Percentiles rank a stretch among this genome's conserved stretches.
These are phyloP conservation scores for Azorinus chamasolen DNA, from an alignment of 2,888 invertebrate genomes.

Conservation along the genomic window DNA sequence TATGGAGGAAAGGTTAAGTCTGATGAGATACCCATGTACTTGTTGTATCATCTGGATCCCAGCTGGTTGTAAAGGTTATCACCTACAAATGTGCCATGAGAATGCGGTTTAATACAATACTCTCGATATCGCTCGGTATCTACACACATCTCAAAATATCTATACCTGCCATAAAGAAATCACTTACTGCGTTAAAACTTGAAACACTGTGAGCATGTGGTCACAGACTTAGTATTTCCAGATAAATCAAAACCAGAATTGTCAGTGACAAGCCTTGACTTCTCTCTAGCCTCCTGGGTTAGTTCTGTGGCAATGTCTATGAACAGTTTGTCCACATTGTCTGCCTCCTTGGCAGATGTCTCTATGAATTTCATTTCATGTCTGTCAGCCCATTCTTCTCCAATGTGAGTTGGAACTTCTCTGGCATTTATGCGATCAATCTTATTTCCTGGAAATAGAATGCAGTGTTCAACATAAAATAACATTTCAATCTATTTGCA, in stretches of 20 bases:
- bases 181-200: constrained; percentile 48
- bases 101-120: too few species aligned
- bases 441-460: constrained; percentile 92
- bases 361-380: constrained; percentile 98
- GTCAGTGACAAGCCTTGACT: constrained; percentile 67
- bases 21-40: too few species aligned
- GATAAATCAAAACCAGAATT: constrained; percentile 49
- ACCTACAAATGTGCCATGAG: too few species aligned
- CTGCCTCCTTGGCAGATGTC: constrained; percentile 99
- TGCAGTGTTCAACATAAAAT: too few species aligned
- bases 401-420: constrained; percentile 97
- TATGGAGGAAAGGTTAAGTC: too few species aligned
- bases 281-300: constrained; percentile 80
- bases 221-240: constrained; percentile 63
- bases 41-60: too few species aligned
- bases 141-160: too few species aligned
- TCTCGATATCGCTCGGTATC: too few species aligned
- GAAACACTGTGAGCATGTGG: constrained; percentile 67
- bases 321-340: constrained; percentile 98
- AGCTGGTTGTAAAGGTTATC: too few species aligned
- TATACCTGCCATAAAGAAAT: too few species aligned
- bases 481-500: too few species aligned
- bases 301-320: constrained; percentile 97
- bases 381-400: constrained; percentile 96
- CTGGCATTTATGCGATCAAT: constrained; percentile 96